Evolutionary conservation across 2,113 vertebrate species (phyloP), one percentile per base, ranked within the genome.

Genomic region (Malurus cyaneus): DNA sequence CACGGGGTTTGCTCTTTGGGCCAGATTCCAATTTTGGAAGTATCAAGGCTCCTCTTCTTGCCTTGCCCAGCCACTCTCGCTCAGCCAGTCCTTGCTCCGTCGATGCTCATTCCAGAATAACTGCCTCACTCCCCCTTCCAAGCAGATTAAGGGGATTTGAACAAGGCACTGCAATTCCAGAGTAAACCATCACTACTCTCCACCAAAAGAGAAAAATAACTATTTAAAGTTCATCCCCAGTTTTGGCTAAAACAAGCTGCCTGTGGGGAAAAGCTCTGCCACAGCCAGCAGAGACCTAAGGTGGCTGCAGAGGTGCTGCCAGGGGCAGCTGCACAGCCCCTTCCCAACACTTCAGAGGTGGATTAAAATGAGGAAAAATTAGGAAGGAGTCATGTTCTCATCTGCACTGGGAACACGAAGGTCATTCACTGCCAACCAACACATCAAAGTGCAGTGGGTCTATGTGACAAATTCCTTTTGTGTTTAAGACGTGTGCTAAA

Each of bases 241-340:
- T 18, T 36, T 9, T 34, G 78, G 47, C 52, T 41, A 54, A 34
- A 20, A 76, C 20, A 13, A 94, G n/a, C 47, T 74, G 72, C 77
- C 61, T 1, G 4, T 0, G 1, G 9, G 69, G 32, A 25, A 83
- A 25, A 41, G n/a, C 65, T 53, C 11, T 42, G 6, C 64, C 59
- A 6, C 29, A 8, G 79, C 32, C 46, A 3, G 59, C 32, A 7
- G 39, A 1, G 57, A 56, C 57, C 39, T 2, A 5, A 3, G 8
- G 9, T 2, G 19, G 56, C 29, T 24, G 36, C 69, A 21, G 71
- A 39, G 80, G 9, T 29, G 84, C n/a, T 69, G 76, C 49, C 1
- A 4, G 39, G 3, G 24, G 56, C 2, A 4, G 57, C 57, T 4
- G 53, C 32, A 20, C 1, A 0, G 74, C 46, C 18, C 69, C 46